phyloP scores from a whole-genome alignment of 2,888 invertebrate species.

The Drosophila picticornis region DNA sequence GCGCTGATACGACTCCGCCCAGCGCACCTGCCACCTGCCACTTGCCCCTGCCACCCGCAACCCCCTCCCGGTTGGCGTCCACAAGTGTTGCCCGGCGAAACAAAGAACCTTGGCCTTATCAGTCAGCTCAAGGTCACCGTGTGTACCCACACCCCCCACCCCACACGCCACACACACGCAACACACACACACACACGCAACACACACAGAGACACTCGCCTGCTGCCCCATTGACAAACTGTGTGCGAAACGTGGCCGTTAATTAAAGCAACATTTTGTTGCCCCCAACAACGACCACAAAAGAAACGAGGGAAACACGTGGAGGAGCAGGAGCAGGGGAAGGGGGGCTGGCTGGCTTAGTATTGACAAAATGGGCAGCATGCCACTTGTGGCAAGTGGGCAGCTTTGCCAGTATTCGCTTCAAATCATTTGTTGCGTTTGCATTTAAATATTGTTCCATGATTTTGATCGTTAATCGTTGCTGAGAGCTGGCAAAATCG shows the following conservation, averaged over 20 bases:
- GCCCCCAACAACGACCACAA: constrained; percentile 9
- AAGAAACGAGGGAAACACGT: not conserved
- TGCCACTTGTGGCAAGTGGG: not conserved
- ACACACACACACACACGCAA: not conserved
- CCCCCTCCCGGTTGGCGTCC: not conserved
- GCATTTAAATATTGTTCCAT: not conserved
- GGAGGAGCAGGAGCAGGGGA: not conserved
- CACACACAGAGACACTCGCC: not conserved
- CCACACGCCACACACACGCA: not conserved
- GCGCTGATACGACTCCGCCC: constrained; percentile 44
- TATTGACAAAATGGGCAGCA: not conserved
- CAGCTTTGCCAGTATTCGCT: not conserved
- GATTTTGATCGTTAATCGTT: not conserved
- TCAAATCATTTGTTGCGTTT: not conserved
- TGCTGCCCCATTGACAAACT: constrained; percentile 16
- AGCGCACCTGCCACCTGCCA: constrained; percentile 7
- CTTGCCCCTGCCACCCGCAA: not conserved
- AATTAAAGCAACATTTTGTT: constrained; percentile 35
- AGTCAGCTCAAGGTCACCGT: constrained; percentile 12
- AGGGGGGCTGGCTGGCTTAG: not conserved
- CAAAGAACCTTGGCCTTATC: constrained; percentile 46
- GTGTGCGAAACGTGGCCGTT: constrained; percentile 32
- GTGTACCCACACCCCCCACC: not conserved
- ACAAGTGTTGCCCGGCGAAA: constrained; percentile 19
- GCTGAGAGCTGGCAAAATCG: not conserved